Evolutionary conservation across 2,888 invertebrate species (phyloP), one percentile per base, ranked within the genome.

Genomic region (Drosophila ustulata): DNA sequence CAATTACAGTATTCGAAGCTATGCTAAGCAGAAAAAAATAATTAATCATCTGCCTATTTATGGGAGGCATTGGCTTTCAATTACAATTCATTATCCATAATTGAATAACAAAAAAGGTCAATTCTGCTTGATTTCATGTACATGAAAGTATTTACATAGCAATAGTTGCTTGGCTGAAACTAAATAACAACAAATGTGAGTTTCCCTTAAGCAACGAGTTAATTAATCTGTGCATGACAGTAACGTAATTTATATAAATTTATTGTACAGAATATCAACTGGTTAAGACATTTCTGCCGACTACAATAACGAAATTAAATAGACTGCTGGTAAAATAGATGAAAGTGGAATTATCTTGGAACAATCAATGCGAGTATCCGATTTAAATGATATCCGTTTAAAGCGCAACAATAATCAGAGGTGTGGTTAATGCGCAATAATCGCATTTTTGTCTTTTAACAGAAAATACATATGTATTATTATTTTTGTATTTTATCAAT

Each of bases 221-320:
- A 64, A 64, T 64, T 64, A 51, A 51, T 23, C 45, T 64, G 58
- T 25, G 30, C 26, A 45, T 46, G 64, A 46, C 50, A 58, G 45
- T 51, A 7, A n/a, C 45, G 39, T 51, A 58, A 58, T 45, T 50
- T 57, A 43, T 28, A 8, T 13, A 43, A 58, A 45, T 45, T 50
- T 64, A 6, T 30, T 6, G 7, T 1, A 56, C 56, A 13, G 46
- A 30, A 47, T 26, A 32, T 4, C 39, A 34, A 32, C 57, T 57
- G 57, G 25, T 26, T 28, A 13, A 13, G 26, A 18, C 57, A 57
- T 8, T 4, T 25, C n/a, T 13, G 13, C 13, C 2, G 13, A 3
- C 32, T 25, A 13, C 32, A 34, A 45, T 0, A 30, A 6, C 1
- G 7, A 3, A 6, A 32, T n/a, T 55, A 32, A 43, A 32, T 41